Evolutionary conservation across 2,888 invertebrate species (phyloP).

Genomic region (Teinopalpus imperialis): DNA sequence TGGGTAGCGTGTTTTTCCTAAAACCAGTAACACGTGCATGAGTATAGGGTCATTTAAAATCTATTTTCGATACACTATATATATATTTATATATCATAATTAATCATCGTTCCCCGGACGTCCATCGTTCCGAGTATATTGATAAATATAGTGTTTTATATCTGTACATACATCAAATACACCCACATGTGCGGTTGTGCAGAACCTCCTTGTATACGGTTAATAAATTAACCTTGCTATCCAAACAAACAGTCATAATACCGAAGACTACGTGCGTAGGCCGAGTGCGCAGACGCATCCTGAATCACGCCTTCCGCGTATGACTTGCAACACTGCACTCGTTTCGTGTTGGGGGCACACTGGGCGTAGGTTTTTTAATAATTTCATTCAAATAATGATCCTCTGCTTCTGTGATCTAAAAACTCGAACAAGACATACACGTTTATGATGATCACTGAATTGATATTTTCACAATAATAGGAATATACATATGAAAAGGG

Average conservation of each 20-base stretch:
- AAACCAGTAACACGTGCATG: background rate
- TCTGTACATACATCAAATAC: constrained; percentile 13
- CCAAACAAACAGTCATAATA: constrained; percentile 22
- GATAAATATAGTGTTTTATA: constrained; percentile 16
- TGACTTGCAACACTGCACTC: constrained; percentile 42
- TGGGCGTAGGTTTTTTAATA: background rate
- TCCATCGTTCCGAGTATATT: background rate
- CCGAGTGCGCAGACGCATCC: constrained; percentile 28
- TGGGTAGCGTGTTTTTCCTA: background rate
- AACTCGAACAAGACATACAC: too few relatives aligned
- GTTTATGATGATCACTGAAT: too few relatives aligned
- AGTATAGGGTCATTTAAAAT: background rate
- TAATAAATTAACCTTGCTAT: constrained; percentile 25
- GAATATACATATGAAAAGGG: too few relatives aligned
- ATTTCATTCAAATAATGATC: too few relatives aligned
- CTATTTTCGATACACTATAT: too few relatives aligned
- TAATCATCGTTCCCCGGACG: constrained; percentile 1
- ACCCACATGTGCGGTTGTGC: constrained; percentile 10
- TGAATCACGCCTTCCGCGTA: constrained; percentile 30
- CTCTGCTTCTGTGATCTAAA: too few relatives aligned
- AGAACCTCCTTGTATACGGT: constrained; percentile 9
- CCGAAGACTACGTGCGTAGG: constrained; percentile 21
- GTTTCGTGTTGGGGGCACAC: background rate
- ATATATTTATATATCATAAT: background rate
- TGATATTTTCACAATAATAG: too few relatives aligned